Evolutionary conservation across 2,113 vertebrate genomes (phyloP), one percentile per base, ranked within the genome.

Genomic region (Pantherophis guttatus): DNA sequence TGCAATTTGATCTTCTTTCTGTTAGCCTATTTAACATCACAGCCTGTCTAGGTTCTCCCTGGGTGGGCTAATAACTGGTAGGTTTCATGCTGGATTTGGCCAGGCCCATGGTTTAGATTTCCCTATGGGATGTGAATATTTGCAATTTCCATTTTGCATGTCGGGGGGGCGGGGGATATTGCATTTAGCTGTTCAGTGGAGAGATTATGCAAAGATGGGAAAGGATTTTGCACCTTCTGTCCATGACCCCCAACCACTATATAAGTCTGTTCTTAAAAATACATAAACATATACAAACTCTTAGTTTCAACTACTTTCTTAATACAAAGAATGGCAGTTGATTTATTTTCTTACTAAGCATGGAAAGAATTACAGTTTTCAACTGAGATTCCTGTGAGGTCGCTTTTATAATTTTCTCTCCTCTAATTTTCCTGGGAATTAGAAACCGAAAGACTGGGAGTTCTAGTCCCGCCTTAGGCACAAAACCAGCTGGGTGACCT

Each of bases 81-180:
- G 26, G 29, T 3, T 62, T 65, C 57, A 53, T 5, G 39, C 81
- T 87, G 39, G 17, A 88, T 87, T 88, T 12, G 52, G 33, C 48
- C 85, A 65, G 26, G 26, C 58, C 58, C 6, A 19, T 88, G 26
- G 8, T 19, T 92, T 62, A 59, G 24, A 54, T 39, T 87, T 87
- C 19, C 15, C 33, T 29, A 58, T 44, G 33, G 75, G 33, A 44
- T 81, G 17, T 39, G 75, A 44, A 81, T 81, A 81, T 81, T 81
- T 81, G 75, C 33, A 81, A 81, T 39, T 44, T 81, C 33, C 33
- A 39, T 81, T 21, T 81, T 81, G 75, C 17, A 23, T 21, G 15
- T 81, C 1, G 17, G 33, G 23, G 21, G 62, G 4, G 62, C 0
- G 8, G 0, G 6, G 2, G 1, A 81, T 8, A 44, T 3, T 44